Evolutionary conservation across 2,113 vertebrate species (phyloP), one percentile per base, ranked within the genome.

Genomic region (Lophius piscatorius): DNA sequence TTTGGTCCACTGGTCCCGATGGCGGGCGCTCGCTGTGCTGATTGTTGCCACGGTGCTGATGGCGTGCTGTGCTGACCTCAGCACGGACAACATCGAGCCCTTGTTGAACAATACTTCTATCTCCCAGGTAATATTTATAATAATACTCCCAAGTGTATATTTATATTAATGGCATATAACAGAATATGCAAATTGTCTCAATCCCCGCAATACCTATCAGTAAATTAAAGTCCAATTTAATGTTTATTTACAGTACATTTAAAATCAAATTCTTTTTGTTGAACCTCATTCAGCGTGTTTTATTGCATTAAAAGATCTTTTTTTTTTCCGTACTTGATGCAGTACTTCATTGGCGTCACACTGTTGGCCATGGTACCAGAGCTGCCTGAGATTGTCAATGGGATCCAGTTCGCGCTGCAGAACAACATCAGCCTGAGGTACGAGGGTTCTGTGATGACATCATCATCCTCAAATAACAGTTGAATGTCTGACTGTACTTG

Each of bases 361-460:
- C 79, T 96, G 49, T 72, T 96, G 74, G 94, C 94, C 0, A 92
- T 96, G 94, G 92, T 95, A 44, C 94, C 95, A 0, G 94, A 95
- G 81, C 88, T 96, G 29, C 95, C 95, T 0, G 95, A 96, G 82
- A 90, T 96, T 0, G 90, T 96, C 65, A 96, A 95, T 0, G 94
- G 95, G 35, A 93, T 96, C 83, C 94, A 94, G 85, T 96, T 96
- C 11, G 94, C 95, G 1, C 73, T 96, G 70, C 93, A 95, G 78
- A 96, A 96, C 81, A 95, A 96, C 40, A 91, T 97, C 29, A 96
- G 95, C 62, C 62, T 97, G 60, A 95, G 94, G 93, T 94, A 67
- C 28, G 28, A 40, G n/a, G 7, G 77, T 1, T 1, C 16, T 47
- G 9, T 67, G 26, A 1, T 1, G 20, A 5, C 23, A n/a, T 6